Conservation (phyloP, 1,140 invertebrate species). For the Zaprionus capensis region DNA sequence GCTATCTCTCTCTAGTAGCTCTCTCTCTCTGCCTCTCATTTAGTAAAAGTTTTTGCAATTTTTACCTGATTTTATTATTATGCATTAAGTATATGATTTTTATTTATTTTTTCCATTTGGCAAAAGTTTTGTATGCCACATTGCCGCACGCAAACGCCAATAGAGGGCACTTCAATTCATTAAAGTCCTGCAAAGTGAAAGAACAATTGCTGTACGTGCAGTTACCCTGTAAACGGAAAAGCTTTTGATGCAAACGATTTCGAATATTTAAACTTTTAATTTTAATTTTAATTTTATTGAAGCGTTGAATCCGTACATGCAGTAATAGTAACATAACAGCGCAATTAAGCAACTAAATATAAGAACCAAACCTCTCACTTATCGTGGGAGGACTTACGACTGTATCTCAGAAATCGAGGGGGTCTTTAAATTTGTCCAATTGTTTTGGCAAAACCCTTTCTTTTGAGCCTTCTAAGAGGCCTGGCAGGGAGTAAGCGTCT, state of each 20-base stretch:
- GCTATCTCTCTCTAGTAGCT: neutral
- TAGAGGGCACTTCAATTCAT: conserved; percentile 38
- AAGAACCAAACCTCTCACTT: no score
- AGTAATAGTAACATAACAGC: no score
- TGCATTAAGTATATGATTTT: conserved; percentile 3
- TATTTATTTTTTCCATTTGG: conserved; percentile 6
- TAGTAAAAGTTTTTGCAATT: neutral
- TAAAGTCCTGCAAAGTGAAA: neutral
- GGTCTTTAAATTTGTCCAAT: no score
- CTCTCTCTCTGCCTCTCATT: neutral
- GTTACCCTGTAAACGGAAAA: neutral
- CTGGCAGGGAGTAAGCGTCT: no score
- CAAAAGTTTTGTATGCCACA: conserved; percentile 52
- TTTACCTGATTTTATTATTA: conserved; percentile 5
- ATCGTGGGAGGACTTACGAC: no score
- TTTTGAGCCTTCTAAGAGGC: no score
- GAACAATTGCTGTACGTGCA: neutral
- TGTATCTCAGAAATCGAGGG: no score
- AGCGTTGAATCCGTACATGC: no score
- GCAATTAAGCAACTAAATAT: no score
- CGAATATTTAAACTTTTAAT: no score
- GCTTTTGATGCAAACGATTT: neutral
- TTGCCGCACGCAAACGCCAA: neutral
- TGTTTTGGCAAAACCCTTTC: no score
- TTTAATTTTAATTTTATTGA: no score